Evolutionary conservation across 2,113 vertebrate species (phyloP), one percentile per base, ranked within the genome.

Genomic region (Xerus inauris): DNA sequence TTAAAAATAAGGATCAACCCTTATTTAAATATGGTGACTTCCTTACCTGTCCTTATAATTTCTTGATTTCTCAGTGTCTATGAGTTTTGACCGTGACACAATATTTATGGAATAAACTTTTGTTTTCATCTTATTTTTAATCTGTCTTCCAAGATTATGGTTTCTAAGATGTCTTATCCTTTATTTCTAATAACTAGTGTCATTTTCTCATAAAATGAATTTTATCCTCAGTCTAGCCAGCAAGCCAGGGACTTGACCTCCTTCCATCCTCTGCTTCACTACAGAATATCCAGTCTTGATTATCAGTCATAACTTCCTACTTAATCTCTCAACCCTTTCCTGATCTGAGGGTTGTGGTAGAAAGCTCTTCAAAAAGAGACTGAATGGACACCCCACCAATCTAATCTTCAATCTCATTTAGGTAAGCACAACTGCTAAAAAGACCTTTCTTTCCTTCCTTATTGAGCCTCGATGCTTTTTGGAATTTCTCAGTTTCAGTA

Each of bases 1-100:
- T 94, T 85, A 45, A 92, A 91, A 96, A 88, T 81, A 80, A 90
- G 59, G 13, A 91, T 67, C 62, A 82, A 91, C 57, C 5, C 16
- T 92, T 81, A 94, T 92, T 96, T 96, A 90, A 89, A 97, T 77
- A 73, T 4, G 2, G 28, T 67, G 11, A 47, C 42, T 84, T 96
- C 57, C 81, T 92, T 79, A 90, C 13, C 11, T 62, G 26, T 28
- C 42, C 12, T 88, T 65, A 76, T 49, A 76, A 65, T 59, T 77
- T 13, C 65, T 87, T 93, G 84, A 97, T 91, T 88, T 88, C 32
- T 64, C 17, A 62, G 13, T 83, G 30, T 75, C 69, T 93, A 5
- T 75, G 54, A 80, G 64, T 93, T 93, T 95, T 84, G n/a, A 91
- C 76, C 91, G 57, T 77, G 62, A 73, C 77, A 62, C 2, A 86